Conservation (phyloP, 35 echinoderm and acorn worm genomes). For the Eucidaris tribuloides region DNA sequence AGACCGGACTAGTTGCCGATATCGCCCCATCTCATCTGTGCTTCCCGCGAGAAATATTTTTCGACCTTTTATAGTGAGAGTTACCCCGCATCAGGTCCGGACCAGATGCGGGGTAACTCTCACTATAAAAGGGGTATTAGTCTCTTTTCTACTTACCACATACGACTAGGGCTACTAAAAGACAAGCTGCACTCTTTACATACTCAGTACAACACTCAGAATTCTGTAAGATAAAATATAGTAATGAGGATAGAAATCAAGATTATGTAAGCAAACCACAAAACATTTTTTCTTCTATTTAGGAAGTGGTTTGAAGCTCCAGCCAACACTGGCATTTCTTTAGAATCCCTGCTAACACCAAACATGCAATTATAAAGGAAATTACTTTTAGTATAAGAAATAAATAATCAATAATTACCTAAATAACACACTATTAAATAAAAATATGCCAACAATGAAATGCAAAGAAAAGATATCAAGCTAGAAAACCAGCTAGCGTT, state of each 20-base stretch:
- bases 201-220: conserved; percentile 89
- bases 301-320: background rate
- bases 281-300: background rate
- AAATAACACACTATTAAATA: too few relatives aligned
- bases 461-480: too few relatives aligned
- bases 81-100: too few relatives aligned
- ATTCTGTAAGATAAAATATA: conserved; percentile 48
- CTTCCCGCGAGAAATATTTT: too few relatives aligned
- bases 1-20: too few relatives aligned
- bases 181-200: conserved; percentile 78
- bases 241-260: background rate
- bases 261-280: background rate
- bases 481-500: too few relatives aligned
- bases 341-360: background rate
- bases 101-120: too few relatives aligned
- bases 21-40: too few relatives aligned
- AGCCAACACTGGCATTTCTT: background rate
- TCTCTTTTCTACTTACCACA: conserved; percentile 98
- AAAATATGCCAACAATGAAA: too few relatives aligned
- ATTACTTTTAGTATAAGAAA: background rate
- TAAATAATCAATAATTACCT: background rate
- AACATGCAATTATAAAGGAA: background rate
- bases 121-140: too few relatives aligned
- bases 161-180: conserved; percentile 80
- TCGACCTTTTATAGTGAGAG: too few relatives aligned